These are phyloP conservation scores for Threskiornis aethiopicus DNA, from an alignment of 2,797 vertebrate genomes.

Conservation along the genomic window DNA sequence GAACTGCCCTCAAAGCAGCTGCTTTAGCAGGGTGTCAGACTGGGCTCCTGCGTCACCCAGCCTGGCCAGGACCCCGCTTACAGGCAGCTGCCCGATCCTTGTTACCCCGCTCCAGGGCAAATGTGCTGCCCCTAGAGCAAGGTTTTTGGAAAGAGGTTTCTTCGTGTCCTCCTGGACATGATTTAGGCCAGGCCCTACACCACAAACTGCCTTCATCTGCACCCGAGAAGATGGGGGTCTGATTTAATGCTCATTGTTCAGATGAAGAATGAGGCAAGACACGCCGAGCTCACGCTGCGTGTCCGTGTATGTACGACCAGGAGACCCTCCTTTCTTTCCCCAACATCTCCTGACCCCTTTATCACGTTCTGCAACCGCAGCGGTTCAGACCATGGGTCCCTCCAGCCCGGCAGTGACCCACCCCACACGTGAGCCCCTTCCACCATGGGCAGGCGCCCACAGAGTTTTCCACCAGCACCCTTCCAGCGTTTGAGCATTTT, in stretches of 20 bases:
- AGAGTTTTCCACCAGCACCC: not conserved
- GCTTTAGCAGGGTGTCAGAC: fast-evolving
- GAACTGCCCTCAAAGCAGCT: not conserved
- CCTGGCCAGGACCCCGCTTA: not conserved
- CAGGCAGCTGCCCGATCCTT: not conserved
- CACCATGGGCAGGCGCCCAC: fast-evolving
- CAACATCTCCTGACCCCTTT: not conserved
- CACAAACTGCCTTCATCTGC: not conserved
- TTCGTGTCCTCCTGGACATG: fast-evolving
- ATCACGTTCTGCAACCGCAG: fast-evolving
- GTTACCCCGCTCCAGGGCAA: not conserved
- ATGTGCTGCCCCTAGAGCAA: not conserved
- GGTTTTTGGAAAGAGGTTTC: not conserved
- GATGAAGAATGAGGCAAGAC: not conserved
- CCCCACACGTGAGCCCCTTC: fast-evolving
- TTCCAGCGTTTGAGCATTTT: not conserved
- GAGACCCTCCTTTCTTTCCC: not conserved
- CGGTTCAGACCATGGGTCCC: not conserved
- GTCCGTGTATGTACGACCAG: not conserved
- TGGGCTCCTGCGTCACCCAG: fast-evolving
- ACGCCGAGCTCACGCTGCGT: not conserved
- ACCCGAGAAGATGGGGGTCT: fast-evolving
- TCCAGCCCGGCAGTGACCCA: not conserved
- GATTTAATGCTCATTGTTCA: not conserved
- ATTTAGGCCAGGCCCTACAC: not conserved